Percentiles rank a stretch among this genome's conserved stretches.
These are phyloP conservation scores for Heliothis subflexa DNA, from an alignment of 1,140 invertebrate genomes.

Conservation along the genomic window DNA sequence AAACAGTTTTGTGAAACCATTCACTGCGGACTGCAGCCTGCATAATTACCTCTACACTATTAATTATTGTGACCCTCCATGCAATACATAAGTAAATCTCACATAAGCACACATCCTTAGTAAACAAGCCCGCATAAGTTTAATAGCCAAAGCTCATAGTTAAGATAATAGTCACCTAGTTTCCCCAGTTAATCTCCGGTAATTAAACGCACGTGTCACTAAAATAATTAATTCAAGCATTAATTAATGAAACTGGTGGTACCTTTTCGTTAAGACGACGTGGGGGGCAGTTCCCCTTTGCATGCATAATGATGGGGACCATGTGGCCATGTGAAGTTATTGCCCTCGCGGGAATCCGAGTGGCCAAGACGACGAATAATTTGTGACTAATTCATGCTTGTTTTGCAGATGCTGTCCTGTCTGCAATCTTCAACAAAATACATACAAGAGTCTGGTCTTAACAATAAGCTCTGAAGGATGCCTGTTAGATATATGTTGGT, in stretches of 20 bases:
- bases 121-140: conserved; percentile 63
- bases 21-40: too few species aligned
- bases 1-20: too few species aligned
- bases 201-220: conserved; percentile 71
- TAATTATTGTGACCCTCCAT: not conserved
- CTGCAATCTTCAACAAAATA: too few species aligned
- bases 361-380: too few species aligned
- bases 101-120: not conserved
- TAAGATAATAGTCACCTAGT: conserved; percentile 56
- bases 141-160: conserved; percentile 53
- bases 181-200: conserved; percentile 59
- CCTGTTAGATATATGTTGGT: too few species aligned
- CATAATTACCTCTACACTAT: not conserved
- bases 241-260: conserved; percentile 49
- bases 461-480: too few species aligned
- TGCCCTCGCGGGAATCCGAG: too few species aligned
- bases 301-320: conserved; percentile 14
- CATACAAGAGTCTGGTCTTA: too few species aligned
- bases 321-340: not conserved
- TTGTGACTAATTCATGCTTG: too few species aligned
- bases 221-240: conserved; percentile 55
- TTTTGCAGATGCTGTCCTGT: too few species aligned
- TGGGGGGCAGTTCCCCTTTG: conserved; percentile 20
- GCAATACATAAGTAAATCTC: conserved; percentile 12
- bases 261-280: not conserved